phyloP scores from a whole-genome alignment of 1,140 invertebrate genomes.

The Hypsibius dujardini region DNA sequence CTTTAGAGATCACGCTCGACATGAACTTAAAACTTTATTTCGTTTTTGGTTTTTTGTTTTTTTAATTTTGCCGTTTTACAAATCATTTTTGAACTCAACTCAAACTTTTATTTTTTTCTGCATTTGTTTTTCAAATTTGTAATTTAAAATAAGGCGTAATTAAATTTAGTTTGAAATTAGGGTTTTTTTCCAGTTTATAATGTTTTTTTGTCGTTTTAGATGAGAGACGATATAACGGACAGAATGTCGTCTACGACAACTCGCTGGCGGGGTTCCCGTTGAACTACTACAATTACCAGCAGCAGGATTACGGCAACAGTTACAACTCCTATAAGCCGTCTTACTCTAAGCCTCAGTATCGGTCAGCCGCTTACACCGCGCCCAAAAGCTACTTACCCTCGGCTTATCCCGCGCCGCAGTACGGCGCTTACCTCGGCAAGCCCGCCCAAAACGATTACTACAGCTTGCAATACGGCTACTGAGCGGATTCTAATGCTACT shows the following conservation, averaged over 20 bases:
- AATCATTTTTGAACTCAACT: background rate
- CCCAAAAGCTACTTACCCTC: background rate
- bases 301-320: background rate
- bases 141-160: background rate
- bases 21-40: background rate
- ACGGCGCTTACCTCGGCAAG: constrained; percentile 14
- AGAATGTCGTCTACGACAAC: constrained; percentile 16
- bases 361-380: constrained; percentile 6
- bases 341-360: constrained; percentile 3
- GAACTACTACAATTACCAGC: constrained; percentile 15
- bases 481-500: background rate
- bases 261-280: constrained; percentile 11
- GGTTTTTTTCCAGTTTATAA: background rate
- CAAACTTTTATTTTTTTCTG: background rate
- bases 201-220: background rate
- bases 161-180: background rate
- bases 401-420: constrained; percentile 2
- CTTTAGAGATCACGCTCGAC: too few species aligned
- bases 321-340: background rate
- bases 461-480: constrained; percentile 17
- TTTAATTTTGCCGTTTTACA: background rate
- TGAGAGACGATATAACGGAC: constrained; percentile 14
- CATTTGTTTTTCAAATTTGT: background rate
- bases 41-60: background rate
- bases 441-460: constrained; percentile 9